Conservation (phyloP, 2,113 vertebrate species). For the Strix aluco region DNA sequence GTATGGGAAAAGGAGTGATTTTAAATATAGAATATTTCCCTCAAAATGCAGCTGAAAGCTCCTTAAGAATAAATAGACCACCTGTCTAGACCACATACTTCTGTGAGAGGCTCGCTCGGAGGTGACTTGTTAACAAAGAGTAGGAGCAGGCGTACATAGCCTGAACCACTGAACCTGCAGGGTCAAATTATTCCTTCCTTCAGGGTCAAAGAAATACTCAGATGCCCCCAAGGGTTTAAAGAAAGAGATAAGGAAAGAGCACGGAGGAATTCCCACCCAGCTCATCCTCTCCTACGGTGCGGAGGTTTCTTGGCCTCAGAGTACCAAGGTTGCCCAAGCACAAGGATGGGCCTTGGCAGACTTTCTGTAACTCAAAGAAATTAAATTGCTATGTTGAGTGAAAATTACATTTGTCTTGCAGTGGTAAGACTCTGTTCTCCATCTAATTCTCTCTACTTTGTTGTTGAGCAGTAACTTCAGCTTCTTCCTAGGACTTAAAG, state of each 20-base stretch:
- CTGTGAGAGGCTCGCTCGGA: rapidly evolving
- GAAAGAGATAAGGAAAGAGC: neutral
- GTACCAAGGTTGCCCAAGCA: neutral
- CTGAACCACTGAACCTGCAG: neutral
- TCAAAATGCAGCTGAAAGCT: neutral
- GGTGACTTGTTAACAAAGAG: neutral
- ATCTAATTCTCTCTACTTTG: neutral
- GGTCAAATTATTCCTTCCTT: neutral
- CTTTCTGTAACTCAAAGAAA: neutral
- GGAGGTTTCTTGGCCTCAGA: neutral
- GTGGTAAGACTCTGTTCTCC: neutral
- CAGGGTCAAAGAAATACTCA: neutral
- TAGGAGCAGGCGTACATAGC: neutral
- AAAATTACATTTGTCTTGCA: neutral
- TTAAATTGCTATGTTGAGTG: neutral
- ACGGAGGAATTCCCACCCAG: neutral
- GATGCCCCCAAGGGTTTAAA: neutral
- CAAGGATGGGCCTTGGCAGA: neutral
- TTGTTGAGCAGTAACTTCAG: neutral
- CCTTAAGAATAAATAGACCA: neutral
- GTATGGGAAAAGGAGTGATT: neutral
- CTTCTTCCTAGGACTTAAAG: neutral
- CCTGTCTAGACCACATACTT: neutral
- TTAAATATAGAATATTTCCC: neutral
- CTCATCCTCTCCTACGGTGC: rapidly evolving